Conservation (phyloP, 2,888 invertebrate genomes). For the Heteromurus nitidus region DNA sequence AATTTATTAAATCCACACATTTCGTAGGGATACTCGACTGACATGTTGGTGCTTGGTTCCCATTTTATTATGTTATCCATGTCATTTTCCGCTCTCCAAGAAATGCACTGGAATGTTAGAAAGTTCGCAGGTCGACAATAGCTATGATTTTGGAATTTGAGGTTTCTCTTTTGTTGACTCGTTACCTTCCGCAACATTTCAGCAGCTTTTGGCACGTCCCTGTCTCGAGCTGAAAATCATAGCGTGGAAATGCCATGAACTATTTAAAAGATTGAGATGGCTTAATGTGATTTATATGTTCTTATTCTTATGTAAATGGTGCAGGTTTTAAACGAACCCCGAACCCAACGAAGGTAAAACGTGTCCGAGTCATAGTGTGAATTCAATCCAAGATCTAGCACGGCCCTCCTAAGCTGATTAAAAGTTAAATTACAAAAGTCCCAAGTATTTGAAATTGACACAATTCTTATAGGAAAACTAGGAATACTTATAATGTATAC, state of each 20-base stretch:
- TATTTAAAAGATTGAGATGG: too few species aligned
- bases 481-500: too few species aligned
- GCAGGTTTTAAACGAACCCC: too few species aligned
- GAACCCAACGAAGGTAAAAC: slow-evolving; percentile 60
- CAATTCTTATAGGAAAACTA: too few species aligned
- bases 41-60: slow-evolving; percentile 44
- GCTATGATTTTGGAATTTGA: background rate
- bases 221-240: slow-evolving; percentile 61
- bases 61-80: slow-evolving; percentile 62
- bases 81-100: slow-evolving; percentile 62
- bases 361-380: slow-evolving; percentile 52
- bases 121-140: too few species aligned
- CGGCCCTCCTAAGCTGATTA: slow-evolving; percentile 56
- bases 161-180: too few species aligned
- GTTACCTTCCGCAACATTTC: slow-evolving; percentile 67
- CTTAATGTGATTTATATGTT: background rate
- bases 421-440: too few species aligned
- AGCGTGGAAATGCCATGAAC: too few species aligned
- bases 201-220: slow-evolving; percentile 64
- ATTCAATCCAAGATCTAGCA: slow-evolving; percentile 55
- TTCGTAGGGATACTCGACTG: slow-evolving; percentile 59
- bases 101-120: slow-evolving; percentile 47
- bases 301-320: too few species aligned
- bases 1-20: slow-evolving; percentile 64
- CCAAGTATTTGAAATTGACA: too few species aligned